Percentiles rank a stretch among this genome's conserved stretches.
phyloP scores from a whole-genome alignment of 2,797 vertebrate genomes.

The Macrochelys suwanniensis region DNA sequence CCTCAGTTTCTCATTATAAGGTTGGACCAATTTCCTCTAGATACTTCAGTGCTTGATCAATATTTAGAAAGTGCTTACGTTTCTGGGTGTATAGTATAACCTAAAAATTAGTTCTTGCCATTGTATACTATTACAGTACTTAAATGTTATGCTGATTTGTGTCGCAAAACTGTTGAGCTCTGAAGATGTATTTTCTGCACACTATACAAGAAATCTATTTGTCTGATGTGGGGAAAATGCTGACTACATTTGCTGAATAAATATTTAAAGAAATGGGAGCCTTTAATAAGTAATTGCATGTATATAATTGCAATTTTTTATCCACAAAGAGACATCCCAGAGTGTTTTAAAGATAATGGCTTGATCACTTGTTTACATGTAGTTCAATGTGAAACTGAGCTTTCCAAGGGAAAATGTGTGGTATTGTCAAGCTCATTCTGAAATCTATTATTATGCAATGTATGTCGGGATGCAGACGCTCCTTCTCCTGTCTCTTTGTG shows the following conservation, averaged over 20 bases:
- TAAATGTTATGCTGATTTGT: neutral
- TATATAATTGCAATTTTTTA: neutral
- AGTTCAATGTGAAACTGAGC: neutral
- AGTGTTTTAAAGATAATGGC: neutral
- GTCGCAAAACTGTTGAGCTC: neutral
- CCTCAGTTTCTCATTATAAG: neutral
- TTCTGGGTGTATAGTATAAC: neutral
- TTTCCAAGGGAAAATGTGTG: neutral
- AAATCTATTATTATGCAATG: neutral
- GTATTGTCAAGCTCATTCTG: neutral
- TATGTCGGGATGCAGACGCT: neutral
- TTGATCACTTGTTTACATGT: neutral
- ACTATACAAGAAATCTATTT: neutral
- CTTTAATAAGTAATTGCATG: neutral
- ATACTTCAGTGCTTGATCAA: neutral
- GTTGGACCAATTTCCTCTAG: neutral
- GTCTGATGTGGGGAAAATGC: neutral
- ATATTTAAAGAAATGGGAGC: neutral
- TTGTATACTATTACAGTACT: neutral
- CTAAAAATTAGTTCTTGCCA: neutral
- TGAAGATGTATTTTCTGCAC: neutral
- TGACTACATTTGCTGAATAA: neutral
- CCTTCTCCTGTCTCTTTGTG: slow-evolving; percentile 7
- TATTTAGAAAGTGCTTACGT: neutral
- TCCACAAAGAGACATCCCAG: fast-evolving